Evolutionary conservation across 2,888 invertebrate genomes (phyloP).

Genomic region (Perithous albicinctus): DNA sequence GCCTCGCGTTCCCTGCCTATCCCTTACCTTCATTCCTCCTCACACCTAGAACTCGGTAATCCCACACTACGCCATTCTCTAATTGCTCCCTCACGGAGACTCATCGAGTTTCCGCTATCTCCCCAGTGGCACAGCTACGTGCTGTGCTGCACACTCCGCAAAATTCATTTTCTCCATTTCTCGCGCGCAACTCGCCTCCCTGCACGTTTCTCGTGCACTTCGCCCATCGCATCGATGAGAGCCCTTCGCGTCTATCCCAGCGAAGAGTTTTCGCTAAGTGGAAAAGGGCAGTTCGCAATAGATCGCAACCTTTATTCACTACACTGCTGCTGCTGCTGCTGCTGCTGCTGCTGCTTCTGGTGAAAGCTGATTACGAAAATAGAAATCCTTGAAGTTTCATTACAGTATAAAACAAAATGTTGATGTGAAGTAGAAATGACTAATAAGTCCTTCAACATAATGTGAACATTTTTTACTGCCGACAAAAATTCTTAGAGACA

Average conservation of each 20-base stretch:
- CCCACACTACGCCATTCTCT: conserved; percentile 13
- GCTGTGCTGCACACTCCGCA: background rate
- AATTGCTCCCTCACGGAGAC: conserved; percentile 46
- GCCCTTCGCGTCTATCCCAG: conserved; percentile 28
- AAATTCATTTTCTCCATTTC: conserved; percentile 48
- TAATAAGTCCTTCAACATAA: background rate
- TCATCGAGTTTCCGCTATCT: conserved; percentile 35
- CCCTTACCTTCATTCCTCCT: background rate
- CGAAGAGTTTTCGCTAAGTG: conserved; percentile 45
- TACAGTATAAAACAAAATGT: background rate
- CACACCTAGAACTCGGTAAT: background rate
- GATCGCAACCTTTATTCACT: conserved; percentile 9
- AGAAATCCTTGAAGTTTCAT: background rate
- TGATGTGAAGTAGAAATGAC: background rate
- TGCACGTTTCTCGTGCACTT: conserved; percentile 10
- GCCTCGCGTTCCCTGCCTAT: background rate
- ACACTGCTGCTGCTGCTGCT: background rate
- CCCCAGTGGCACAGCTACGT: conserved; percentile 18
- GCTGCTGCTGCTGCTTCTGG: background rate
- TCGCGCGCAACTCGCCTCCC: background rate
- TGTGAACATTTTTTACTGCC: background rate
- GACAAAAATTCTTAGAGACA: background rate
- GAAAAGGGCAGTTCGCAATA: conserved; percentile 27
- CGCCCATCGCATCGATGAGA: conserved; percentile 28
- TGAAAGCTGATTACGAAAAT: background rate